These are phyloP conservation scores for Melinaea menophilus DNA, from an alignment of 2,888 invertebrate species.

Conservation along the genomic window DNA sequence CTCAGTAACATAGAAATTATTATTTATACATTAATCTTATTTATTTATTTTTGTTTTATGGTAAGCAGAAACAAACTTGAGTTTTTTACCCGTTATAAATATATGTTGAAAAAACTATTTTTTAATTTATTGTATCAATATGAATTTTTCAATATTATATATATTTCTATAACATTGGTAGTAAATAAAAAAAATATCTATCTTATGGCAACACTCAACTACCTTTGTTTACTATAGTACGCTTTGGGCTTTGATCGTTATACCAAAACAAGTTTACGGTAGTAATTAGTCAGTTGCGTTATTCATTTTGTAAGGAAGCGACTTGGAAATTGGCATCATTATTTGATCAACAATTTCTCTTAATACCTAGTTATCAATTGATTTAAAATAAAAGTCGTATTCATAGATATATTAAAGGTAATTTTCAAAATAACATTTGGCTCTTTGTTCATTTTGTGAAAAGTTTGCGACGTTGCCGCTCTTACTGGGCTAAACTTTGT, in stretches of 20 bases:
- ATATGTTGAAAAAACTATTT: too few species aligned
- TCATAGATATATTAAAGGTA: constrained; percentile 2
- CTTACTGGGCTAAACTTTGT: constrained; percentile 44
- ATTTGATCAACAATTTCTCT: neutral
- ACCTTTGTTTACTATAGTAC: constrained; percentile 56
- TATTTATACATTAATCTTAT: too few species aligned
- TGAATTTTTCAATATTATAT: neutral
- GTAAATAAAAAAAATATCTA: constrained; percentile 21
- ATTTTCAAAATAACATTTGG: constrained; percentile 16
- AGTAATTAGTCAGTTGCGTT: constrained; percentile 43
- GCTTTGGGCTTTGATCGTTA: constrained; percentile 45
- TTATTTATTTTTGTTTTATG: too few species aligned
- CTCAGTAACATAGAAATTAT: too few species aligned
- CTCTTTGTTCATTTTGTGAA: constrained; percentile 55
- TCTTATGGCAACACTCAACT: constrained; percentile 44
- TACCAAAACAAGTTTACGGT: constrained; percentile 51
- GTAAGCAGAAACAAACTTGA: too few species aligned
- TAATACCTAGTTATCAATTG: neutral
- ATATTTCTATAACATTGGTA: constrained; percentile 30
- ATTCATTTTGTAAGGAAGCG: constrained; percentile 18
- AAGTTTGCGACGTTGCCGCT: constrained; percentile 68
- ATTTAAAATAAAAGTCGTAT: neutral
- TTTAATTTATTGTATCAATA: too few species aligned
- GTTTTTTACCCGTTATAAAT: too few species aligned
- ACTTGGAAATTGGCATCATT: constrained; percentile 1